A percentile compares a stretch with the other conserved stretches of the same genome.
phyloP scores from a whole-genome alignment of 2,888 invertebrate species.

The Ashinkailepas kermadecensis region DNA sequence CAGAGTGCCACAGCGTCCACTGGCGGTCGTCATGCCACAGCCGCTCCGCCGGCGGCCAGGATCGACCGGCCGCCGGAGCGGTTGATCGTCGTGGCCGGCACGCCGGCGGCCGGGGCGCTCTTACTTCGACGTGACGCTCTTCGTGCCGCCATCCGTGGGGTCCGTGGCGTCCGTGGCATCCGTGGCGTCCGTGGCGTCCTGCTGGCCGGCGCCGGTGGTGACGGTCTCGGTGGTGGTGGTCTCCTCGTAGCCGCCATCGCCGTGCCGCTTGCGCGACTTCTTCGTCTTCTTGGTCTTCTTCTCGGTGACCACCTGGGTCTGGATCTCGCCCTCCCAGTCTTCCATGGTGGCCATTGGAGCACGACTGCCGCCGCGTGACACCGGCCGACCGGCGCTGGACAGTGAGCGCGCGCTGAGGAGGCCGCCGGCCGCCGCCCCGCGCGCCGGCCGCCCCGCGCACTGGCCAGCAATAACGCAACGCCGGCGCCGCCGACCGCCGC shows the following conservation, averaged over 20 bases:
- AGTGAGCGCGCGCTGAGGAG: background rate
- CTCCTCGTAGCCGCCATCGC: constrained; percentile 1
- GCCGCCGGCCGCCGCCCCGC: background rate
- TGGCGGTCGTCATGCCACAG: too few relatives aligned
- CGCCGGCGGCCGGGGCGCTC: background rate
- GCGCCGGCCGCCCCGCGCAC: background rate
- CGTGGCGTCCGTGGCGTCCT: background rate
- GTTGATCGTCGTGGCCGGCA: background rate
- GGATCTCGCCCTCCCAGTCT: constrained; percentile 23
- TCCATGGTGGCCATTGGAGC: constrained; percentile 3
- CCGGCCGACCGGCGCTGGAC: background rate
- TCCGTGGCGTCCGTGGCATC: too few relatives aligned
- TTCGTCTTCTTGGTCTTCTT: constrained; percentile 23
- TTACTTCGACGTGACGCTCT: constrained; percentile 6
- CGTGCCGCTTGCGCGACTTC: constrained; percentile 13
- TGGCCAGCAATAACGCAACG: background rate
- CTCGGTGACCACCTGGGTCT: constrained; percentile 23
- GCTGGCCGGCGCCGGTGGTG: background rate
- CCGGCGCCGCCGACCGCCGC: background rate
- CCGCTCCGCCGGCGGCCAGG: too few relatives aligned
- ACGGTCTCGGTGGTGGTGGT: constrained; percentile 13
- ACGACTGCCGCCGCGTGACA: background rate
- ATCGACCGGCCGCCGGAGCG: too few relatives aligned
- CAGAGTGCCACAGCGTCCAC: too few relatives aligned
- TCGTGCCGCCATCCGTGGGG: background rate